Conservation (phyloP, 2,797 vertebrate genomes). For the Arrhamphus sclerolepis region DNA sequence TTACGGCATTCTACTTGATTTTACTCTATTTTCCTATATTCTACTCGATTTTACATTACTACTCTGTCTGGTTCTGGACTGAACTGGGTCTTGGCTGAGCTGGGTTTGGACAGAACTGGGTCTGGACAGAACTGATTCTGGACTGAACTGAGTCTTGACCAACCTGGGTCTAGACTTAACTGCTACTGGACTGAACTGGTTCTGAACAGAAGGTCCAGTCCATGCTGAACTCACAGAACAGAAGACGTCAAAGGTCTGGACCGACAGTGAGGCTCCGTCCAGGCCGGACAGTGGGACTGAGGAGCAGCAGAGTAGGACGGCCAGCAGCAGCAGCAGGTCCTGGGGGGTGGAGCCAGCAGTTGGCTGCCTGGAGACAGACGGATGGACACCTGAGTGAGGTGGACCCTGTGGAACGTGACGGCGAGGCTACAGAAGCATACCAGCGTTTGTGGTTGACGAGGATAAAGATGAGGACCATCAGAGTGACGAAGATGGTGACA, state of each 20-base stretch:
- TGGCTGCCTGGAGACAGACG: conserved; percentile 78
- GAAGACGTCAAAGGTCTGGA: conserved; percentile 82
- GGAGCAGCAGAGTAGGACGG: conserved; percentile 87
- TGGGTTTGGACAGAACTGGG: too few relatives aligned
- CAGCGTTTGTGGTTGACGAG: conserved; percentile 83
- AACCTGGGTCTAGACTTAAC: too few relatives aligned
- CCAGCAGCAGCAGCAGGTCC: conserved; percentile 91
- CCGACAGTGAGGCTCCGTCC: conserved; percentile 85
- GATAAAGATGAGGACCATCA: conserved; percentile 84
- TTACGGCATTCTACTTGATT: too few relatives aligned
- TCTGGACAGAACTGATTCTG: too few relatives aligned
- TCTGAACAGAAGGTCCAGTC: too few relatives aligned
- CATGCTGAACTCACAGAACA: conserved; percentile 88
- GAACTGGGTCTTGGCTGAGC: too few relatives aligned
- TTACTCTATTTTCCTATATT: too few relatives aligned
- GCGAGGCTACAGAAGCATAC: conserved; percentile 54
- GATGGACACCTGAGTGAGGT: not conserved
- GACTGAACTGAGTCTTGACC: too few relatives aligned
- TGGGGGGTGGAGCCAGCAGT: conserved; percentile 85
- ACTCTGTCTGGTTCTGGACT: too few relatives aligned
- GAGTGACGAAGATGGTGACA: conserved; percentile 85
- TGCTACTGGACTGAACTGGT: too few relatives aligned
- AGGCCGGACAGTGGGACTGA: conserved; percentile 91
- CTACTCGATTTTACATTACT: too few relatives aligned
- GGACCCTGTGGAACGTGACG: not conserved